Conservation (phyloP, 2,888 invertebrate genomes). For the Hyppa rectilinea region DNA sequence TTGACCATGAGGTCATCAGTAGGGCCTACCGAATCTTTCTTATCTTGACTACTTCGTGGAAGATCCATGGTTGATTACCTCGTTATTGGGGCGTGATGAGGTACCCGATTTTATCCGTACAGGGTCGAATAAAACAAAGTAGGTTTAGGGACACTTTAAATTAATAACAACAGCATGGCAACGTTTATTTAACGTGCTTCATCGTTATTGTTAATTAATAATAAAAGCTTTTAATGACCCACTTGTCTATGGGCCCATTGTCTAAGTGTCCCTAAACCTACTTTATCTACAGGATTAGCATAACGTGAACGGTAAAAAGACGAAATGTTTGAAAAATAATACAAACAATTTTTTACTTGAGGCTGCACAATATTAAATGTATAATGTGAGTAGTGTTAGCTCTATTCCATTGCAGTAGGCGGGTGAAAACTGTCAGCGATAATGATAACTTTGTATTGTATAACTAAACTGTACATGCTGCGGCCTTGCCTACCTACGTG, state of each 20-base stretch:
- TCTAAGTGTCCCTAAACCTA: too few relatives aligned
- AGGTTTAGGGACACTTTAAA: constrained; percentile 31
- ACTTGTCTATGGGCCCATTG: not conserved
- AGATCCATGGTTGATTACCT: constrained; percentile 24
- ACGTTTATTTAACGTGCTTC: constrained; percentile 20
- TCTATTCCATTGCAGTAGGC: constrained; percentile 21
- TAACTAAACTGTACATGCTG: constrained; percentile 30
- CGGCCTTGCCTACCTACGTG: constrained; percentile 24
- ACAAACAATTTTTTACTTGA: too few relatives aligned
- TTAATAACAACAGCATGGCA: constrained; percentile 15
- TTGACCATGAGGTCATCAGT: constrained; percentile 25
- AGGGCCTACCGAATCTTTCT: not conserved
- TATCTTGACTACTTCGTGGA: constrained; percentile 13
- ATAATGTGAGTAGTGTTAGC: constrained; percentile 1
- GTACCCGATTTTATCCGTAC: constrained; percentile 13
- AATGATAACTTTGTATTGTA: constrained; percentile 23
- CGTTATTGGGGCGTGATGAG: constrained; percentile 8
- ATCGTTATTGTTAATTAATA: constrained; percentile 20
- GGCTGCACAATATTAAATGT: not conserved
- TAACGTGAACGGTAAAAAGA: constrained; percentile 3
- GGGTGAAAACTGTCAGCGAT: constrained; percentile 26
- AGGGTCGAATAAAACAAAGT: constrained; percentile 16
- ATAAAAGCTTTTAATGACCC: not conserved
- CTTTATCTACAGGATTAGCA: not conserved
- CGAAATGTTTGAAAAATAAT: not conserved